Base-by-base conservation (phyloP, 1,140 invertebrate genomes). In the Orius insidiosus region DNA sequence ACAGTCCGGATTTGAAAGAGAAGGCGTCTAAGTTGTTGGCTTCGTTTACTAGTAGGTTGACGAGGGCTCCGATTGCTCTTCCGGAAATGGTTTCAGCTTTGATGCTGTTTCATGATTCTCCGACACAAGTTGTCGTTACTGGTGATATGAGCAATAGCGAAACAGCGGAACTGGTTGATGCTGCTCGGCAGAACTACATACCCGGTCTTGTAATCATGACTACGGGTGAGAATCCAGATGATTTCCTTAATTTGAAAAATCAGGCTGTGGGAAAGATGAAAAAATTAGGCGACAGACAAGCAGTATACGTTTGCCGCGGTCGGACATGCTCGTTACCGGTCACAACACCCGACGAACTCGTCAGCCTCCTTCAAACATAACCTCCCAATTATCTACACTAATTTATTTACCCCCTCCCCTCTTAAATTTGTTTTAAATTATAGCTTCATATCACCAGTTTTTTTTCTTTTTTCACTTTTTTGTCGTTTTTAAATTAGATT, bases 301-400 rank as follows among this genome's bases (percentile, higher is more conserved):
- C 78, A 1, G 85, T 78, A 7, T 88, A 84, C 58, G 80, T 89
- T 11, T 92, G 86, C 60, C 72, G 78, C 36, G 74, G 83, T 55
- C 76, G 75, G 52, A 68, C 75, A 7, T 92, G 86, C 56, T 78
- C 76, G 1, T 63, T 87, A 49, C 85, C 85, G 2, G 75, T 86
- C 11, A 79, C 75, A 0, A 74, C 75, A 46, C 69, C 76, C 0
- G 66, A 71, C 8, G 70, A 80, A 33, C 64, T 89, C 10, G 70
- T 70, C 31, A 63, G 62, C 35, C 63, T 76, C 41, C 64, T 84
- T 8, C 72, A 72, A 43, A 63, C 16, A 15, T 47, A 47, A 32
- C 13, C 16, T 19, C 30, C 13, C 6, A 18, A 11, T 5, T 15
- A 36, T 15, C 35, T 5, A 36, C 7, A 33, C n/a, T 15, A 11